These are phyloP conservation scores for Merluccius polli DNA, from an alignment of 2,797 vertebrate species.

Conservation along the genomic window DNA sequence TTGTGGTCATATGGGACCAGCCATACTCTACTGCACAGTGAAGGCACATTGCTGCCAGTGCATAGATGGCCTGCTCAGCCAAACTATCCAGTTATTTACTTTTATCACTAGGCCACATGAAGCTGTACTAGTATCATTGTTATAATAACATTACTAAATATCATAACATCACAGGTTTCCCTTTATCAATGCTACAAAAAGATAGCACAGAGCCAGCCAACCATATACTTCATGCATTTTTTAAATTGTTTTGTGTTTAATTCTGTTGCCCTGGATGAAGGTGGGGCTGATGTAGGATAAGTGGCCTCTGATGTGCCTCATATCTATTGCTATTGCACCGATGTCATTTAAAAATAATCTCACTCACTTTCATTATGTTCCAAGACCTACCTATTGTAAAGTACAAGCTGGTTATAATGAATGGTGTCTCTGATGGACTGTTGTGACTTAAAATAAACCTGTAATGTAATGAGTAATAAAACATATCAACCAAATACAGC, in stretches of 20 bases:
- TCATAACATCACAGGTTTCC: neutral
- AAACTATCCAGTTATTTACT: neutral
- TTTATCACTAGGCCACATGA: neutral
- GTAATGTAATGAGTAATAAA: conserved; percentile 9
- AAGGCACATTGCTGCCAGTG: too few species aligned
- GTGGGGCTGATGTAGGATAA: neutral
- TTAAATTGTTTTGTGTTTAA: neutral
- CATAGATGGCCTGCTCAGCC: too few species aligned
- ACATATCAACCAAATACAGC: neutral
- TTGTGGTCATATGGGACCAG: neutral
- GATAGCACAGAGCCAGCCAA: neutral
- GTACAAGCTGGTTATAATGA: neutral
- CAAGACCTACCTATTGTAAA: neutral
- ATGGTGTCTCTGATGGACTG: conserved; percentile 1
- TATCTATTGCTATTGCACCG: neutral
- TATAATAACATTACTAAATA: neutral
- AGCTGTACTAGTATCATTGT: neutral
- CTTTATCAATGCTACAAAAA: neutral
- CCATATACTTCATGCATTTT: neutral
- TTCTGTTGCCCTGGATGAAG: neutral
- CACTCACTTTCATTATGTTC: neutral
- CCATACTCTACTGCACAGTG: neutral
- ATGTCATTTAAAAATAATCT: neutral
- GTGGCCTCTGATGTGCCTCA: neutral
- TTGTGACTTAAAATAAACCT: neutral